Conservation (phyloP, 35 echinoderm and acorn worm species). For the Ptychodera flava region DNA sequence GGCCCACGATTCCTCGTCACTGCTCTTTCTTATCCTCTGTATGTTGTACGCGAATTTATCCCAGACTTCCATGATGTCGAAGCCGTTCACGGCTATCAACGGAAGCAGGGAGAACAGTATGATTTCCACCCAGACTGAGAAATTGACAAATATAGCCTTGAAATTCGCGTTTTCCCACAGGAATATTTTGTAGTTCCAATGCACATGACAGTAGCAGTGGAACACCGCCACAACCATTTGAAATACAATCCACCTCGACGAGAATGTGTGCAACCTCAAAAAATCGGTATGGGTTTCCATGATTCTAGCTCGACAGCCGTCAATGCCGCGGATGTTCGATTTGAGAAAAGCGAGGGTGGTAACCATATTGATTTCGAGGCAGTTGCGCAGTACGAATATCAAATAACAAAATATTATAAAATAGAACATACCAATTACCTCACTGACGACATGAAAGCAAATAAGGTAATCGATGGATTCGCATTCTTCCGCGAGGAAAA, state of each 20-base stretch:
- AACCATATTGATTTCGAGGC: not conserved
- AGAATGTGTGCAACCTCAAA: not conserved
- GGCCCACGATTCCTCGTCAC: not conserved
- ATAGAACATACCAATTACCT: not conserved
- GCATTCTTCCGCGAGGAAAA: not conserved
- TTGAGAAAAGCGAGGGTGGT: not conserved
- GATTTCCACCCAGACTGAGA: not conserved
- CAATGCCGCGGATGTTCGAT: not conserved
- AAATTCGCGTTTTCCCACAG: not conserved
- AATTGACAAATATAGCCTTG: not conserved
- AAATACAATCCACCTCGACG: not conserved
- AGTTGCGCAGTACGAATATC: not conserved
- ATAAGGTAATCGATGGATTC: not conserved
- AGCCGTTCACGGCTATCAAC: not conserved
- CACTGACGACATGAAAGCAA: not conserved
- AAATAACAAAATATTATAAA: not conserved
- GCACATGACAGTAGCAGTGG: not conserved
- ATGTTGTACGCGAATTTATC: not conserved
- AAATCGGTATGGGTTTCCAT: not conserved
- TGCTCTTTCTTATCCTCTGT: not conserved
- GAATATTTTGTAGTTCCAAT: not conserved
- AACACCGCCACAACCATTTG: not conserved
- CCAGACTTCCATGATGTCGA: not conserved
- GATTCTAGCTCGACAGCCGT: not conserved
- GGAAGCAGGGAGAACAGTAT: not conserved